phyloP scores from a whole-genome alignment of 2,888 invertebrate species.

The Trachelus stipa region DNA sequence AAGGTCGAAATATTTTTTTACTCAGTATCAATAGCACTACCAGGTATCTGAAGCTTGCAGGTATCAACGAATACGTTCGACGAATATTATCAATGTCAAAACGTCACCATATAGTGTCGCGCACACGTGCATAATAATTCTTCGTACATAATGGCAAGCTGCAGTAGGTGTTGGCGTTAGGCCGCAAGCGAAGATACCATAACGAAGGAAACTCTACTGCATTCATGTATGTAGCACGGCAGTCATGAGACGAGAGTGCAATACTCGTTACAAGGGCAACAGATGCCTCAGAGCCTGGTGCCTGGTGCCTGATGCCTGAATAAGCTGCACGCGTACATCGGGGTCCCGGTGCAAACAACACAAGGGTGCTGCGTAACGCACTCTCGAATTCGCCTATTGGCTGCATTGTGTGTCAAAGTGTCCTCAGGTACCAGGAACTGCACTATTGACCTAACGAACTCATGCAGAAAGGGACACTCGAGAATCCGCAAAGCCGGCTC shows the following conservation, averaged over 20 bases:
- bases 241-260: not conserved
- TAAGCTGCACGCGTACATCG: not conserved
- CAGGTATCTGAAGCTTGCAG: no score
- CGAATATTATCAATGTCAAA: no score
- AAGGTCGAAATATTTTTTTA: no score
- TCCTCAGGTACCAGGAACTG: not conserved
- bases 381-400: not conserved
- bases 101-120: not conserved
- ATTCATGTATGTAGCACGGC: not conserved
- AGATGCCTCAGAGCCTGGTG: not conserved
- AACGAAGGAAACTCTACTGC: not conserved
- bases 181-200: not conserved
- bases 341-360: not conserved
- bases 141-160: not conserved
- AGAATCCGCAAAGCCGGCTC: not conserved
- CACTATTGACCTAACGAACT: not conserved
- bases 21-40: no score
- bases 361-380: not conserved
- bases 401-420: not conserved
- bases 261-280: not conserved
- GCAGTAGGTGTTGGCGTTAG: not conserved
- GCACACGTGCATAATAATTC: not conserved
- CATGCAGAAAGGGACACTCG: not conserved
- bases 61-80: no score
- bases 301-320: not conserved